Base-by-base conservation (phyloP, 1,140 invertebrate species). In the Ridgeia piscesae region DNA sequence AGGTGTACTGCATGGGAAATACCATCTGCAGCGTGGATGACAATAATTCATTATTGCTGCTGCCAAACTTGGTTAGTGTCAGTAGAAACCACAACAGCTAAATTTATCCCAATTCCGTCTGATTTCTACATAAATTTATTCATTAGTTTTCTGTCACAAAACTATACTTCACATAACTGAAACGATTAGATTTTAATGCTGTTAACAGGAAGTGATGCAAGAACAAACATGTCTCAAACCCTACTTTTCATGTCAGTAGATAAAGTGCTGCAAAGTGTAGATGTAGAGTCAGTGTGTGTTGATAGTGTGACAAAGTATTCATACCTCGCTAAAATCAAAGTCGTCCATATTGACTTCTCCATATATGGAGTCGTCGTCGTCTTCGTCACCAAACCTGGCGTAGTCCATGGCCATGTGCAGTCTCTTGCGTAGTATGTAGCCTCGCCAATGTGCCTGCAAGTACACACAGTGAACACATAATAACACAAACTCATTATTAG, bases 261-360 rank as follows among this genome's bases (percentile, higher is more conserved):
- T 42, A 4, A 42, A 11, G 42, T 42, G 42, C 42, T 42, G 11
- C 42, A 42, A 42, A 42, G 11, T 42, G 42, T 42, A 42, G 42
- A 42, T 42, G 11, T 6, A 42, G 11, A 42, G 11, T n/a, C n/a
- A n/a, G n/a, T n/a, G n/a, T n/a, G n/a, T 11, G 42, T 42, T 11
- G 11, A 42, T 11, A 42, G 42, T 42, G 42, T 11, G 91, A 89
- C 58, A 50, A 89, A 91, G 34, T 21, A 35, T 31, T 4, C 21
- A 91, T 93, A 95, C 95, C 94, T 95, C 94, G 94, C 95, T 93
- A 92, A 95, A 94, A 93, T 95, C 94, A 93, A 95, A 95, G 33
- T 94, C 94, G 91, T 93, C 92, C 88, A 95, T 90, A 91, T 95
- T 94, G 91, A 95, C 93, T 90, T 95, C 94, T 89, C 91, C 93